Evolutionary conservation across 2,797 vertebrate genomes (phyloP).

Genomic region (Calcarius lapponicus): DNA sequence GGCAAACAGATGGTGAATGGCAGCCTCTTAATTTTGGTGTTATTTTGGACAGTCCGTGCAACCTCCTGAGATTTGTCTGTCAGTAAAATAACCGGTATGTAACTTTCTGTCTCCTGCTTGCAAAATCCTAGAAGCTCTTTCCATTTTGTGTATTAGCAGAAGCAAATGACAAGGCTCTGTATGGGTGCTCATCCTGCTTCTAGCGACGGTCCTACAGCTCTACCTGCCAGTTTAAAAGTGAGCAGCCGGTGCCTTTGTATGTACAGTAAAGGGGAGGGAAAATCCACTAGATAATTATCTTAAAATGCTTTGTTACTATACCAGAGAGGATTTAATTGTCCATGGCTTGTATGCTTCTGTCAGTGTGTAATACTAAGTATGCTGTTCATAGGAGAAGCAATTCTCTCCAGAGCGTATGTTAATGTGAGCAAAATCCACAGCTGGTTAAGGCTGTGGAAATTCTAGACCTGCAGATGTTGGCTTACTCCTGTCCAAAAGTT

Average conservation of each 20-base stretch:
- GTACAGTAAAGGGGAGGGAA: neutral
- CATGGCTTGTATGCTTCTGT: neutral
- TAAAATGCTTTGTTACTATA: neutral
- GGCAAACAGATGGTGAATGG: slow-evolving; percentile 61
- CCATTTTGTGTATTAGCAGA: neutral
- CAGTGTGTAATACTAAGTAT: neutral
- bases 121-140: neutral
- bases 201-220: neutral
- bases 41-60: slow-evolving; percentile 24
- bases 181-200: neutral
- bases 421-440: neutral
- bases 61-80: slow-evolving; percentile 5
- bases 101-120: neutral
- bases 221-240: neutral
- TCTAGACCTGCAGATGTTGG: neutral
- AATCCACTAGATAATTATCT: neutral
- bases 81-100: neutral
- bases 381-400: neutral
- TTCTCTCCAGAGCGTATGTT: neutral
- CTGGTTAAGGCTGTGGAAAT: neutral
- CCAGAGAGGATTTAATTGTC: neutral
- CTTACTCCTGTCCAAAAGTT: slow-evolving; percentile 9
- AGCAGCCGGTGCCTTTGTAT: neutral
- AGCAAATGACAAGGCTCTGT: neutral
- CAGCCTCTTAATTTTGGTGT: slow-evolving; percentile 20